Percentiles rank a stretch among this genome's conserved stretches.
phyloP scores from a whole-genome alignment of 30 jellyfish, hydroid and myxozoan species.

The Turritopsis dohrnii region DNA sequence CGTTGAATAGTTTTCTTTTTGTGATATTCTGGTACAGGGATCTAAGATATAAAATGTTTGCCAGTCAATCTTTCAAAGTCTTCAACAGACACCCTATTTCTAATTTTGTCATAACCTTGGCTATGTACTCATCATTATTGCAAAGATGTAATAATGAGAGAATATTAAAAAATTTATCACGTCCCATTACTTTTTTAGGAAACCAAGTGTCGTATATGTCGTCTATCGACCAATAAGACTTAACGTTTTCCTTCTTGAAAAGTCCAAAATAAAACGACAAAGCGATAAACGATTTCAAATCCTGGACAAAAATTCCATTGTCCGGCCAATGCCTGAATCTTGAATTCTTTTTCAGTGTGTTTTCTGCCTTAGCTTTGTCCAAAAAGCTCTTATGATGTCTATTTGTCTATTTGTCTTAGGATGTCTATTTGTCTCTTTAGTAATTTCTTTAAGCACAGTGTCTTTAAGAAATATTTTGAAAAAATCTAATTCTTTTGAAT shows the following conservation, averaged over 20 bases:
- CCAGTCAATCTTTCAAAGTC: slow-evolving; percentile 3
- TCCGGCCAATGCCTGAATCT: slow-evolving; percentile 17
- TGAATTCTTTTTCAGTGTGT: neutral
- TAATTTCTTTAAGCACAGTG: neutral
- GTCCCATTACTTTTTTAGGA: neutral
- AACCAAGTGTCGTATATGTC: neutral
- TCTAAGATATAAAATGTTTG: neutral
- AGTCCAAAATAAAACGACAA: neutral
- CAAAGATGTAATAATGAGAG: neutral
- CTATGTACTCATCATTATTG: neutral
- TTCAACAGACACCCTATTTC: too few relatives aligned
- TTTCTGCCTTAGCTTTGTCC: neutral
- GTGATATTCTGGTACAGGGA: neutral
- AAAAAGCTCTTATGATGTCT: neutral
- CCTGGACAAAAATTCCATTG: neutral
- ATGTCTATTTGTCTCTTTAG: too few relatives aligned
- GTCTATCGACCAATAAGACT: too few relatives aligned
- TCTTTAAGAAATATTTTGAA: neutral
- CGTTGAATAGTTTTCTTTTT: slow-evolving; percentile 1
- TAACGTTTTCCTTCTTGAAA: neutral
- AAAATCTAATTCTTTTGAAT: neutral
- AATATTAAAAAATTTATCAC: neutral
- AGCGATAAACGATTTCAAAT: neutral
- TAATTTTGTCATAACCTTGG: neutral
- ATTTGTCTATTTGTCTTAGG: too few relatives aligned